These are phyloP conservation scores for Eupeodes corollae DNA, from an alignment of 1,140 invertebrate species.

Conservation along the genomic window DNA sequence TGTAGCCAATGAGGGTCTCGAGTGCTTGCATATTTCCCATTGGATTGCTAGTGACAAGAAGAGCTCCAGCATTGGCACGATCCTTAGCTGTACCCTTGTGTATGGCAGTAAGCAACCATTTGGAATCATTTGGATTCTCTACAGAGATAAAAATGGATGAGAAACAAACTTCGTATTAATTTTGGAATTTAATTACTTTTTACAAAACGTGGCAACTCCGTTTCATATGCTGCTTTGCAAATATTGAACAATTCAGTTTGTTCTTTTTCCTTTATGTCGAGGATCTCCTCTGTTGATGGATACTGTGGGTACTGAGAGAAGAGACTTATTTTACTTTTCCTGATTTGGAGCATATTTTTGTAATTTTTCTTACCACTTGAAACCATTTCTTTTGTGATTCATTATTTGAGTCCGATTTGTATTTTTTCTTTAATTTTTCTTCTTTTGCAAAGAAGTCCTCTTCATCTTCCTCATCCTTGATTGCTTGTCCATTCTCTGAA, in stretches of 20 bases:
- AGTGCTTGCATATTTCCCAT: slow-evolving; percentile 57
- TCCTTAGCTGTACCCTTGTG: slow-evolving; percentile 60
- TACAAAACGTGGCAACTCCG: slow-evolving; percentile 18
- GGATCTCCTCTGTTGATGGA: slow-evolving; percentile 22
- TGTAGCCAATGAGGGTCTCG: slow-evolving; percentile 51
- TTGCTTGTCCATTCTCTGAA: slow-evolving; percentile 14
- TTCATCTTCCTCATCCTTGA: slow-evolving; percentile 8
- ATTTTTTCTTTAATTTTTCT: slow-evolving; percentile 11
- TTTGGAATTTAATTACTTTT: slow-evolving; percentile 21
- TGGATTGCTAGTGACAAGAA: slow-evolving; percentile 65
- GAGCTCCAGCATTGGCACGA: slow-evolving; percentile 61
- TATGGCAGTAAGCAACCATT: slow-evolving; percentile 62
- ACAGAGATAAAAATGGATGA: not conserved
- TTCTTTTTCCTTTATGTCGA: slow-evolving; percentile 34
- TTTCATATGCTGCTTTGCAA: slow-evolving; percentile 26
- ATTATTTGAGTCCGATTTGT: slow-evolving; percentile 14
- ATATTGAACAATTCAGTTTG: slow-evolving; percentile 27
- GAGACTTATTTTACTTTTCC: not conserved
- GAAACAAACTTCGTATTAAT: not conserved
- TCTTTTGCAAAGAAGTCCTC: slow-evolving; percentile 16
- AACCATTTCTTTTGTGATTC: slow-evolving; percentile 30
- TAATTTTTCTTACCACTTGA: slow-evolving; percentile 23
- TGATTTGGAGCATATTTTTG: not conserved
- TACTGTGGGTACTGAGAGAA: slow-evolving; percentile 22
- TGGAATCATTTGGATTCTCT: slow-evolving; percentile 32